A percentile compares a stretch with the other conserved stretches of the same genome.
Evolutionary conservation across 2,113 vertebrate species (phyloP).

Genomic region (Nicator chloris): DNA sequence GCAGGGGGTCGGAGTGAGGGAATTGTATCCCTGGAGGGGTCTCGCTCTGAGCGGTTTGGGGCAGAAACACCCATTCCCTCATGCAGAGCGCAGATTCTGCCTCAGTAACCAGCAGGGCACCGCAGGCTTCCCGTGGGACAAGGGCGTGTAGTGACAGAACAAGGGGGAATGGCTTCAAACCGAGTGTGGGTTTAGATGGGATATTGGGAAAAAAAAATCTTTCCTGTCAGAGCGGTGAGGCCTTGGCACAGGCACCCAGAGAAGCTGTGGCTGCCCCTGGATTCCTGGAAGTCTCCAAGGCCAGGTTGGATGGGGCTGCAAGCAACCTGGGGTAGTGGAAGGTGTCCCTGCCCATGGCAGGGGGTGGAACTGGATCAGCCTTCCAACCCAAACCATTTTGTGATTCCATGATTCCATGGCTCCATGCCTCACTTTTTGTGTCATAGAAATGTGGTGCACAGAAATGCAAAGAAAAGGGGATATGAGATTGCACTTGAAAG

Average conservation of each 20-base stretch:
- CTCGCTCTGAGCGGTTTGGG: neutral
- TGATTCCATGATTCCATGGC: neutral
- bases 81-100: neutral
- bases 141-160: neutral
- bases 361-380: neutral
- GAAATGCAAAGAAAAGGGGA: neutral
- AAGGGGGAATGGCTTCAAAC: neutral
- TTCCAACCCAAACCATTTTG: neutral
- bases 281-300: neutral
- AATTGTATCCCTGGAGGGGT: fast-evolving
- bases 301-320: neutral
- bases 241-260: neutral
- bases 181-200: neutral
- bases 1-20: fast-evolving
- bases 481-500: neutral
- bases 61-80: neutral
- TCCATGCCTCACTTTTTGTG: neutral
- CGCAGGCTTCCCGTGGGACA: neutral
- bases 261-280: neutral
- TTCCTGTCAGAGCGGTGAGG: no score
- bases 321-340: neutral
- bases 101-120: neutral
- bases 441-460: neutral
- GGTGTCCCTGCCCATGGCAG: neutral
- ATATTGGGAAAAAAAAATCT: neutral